Evolutionary conservation across 2,797 vertebrate species (phyloP).

Genomic region (Labroides dimidiatus): DNA sequence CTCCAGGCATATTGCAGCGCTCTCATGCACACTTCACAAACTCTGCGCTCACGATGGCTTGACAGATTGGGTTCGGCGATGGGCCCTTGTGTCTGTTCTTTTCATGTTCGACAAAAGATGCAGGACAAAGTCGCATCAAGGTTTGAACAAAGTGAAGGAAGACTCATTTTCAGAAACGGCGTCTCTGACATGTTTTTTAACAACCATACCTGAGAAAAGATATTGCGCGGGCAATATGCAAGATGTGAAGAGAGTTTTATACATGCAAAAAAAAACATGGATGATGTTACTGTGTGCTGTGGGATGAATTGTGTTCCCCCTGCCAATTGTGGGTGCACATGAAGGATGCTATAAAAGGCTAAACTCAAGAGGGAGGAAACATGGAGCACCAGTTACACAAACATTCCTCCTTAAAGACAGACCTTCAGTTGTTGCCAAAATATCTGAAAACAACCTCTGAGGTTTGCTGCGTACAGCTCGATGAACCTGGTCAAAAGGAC

Average conservation of each 20-base stretch:
- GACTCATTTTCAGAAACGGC: conserved; percentile 33
- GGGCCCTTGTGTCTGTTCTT: conserved; percentile 60
- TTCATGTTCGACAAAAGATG: conserved; percentile 65
- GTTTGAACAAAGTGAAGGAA: conserved; percentile 55
- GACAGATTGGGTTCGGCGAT: conserved; percentile 82
- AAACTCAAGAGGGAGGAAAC: conserved; percentile 26
- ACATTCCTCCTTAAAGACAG: conserved; percentile 15
- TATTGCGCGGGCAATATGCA: conserved; percentile 30
- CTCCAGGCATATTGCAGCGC: conserved; percentile 62
- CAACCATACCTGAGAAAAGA: conserved; percentile 52
- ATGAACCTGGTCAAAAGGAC: conserved; percentile 23
- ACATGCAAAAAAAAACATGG: conserved; percentile 35
- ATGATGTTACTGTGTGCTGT: conserved; percentile 20
- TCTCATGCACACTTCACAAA: conserved; percentile 69
- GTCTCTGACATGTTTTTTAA: conserved; percentile 60
- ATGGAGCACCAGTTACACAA: conserved; percentile 29
- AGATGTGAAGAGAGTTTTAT: conserved; percentile 33
- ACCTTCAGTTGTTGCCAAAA: conserved; percentile 32
- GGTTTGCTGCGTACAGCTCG: conserved; percentile 34
- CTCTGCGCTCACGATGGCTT: conserved; percentile 63
- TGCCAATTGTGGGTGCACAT: conserved; percentile 47
- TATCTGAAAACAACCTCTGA: conserved; percentile 41
- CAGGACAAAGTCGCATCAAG: conserved; percentile 59
- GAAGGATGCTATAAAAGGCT: conserved; percentile 41
- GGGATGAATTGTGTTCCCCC: conserved; percentile 35